Conservation (phyloP, 2,797 vertebrate species). For the Pantherophis alleghaniensis region DNA sequence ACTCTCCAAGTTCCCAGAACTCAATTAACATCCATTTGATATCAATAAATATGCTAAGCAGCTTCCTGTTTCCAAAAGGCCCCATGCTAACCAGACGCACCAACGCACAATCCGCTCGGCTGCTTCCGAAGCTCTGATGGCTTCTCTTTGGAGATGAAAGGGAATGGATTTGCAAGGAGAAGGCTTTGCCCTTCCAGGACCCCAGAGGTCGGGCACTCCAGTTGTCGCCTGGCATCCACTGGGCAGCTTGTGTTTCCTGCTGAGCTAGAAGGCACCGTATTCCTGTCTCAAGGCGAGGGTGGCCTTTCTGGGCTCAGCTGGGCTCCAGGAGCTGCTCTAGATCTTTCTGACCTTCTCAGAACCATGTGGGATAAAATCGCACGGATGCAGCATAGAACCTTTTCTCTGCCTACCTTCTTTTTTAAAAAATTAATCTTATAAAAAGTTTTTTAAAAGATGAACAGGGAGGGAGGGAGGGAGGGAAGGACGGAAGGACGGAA, state of each 20-base stretch:
- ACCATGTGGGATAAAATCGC: not conserved
- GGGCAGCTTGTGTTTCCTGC: not conserved
- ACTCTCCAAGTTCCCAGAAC: conserved; percentile 26
- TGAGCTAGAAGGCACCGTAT: not conserved
- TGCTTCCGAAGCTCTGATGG: not conserved
- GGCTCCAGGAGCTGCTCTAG: not conserved
- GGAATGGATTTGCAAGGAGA: not conserved
- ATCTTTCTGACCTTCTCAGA: not conserved
- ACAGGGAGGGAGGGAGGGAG: not conserved
- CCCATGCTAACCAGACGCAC: not conserved
- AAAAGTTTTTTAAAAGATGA: not conserved
- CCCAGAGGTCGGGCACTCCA: not conserved
- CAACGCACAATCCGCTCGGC: not conserved
- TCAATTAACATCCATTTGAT: conserved; percentile 45
- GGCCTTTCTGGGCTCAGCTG: not conserved
- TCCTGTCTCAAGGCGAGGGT: not conserved
- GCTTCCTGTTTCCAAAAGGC: conserved; percentile 21
- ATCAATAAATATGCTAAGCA: conserved; percentile 37
- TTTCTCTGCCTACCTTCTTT: not conserved
- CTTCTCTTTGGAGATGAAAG: conserved; percentile 21
- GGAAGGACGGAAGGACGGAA: too few species aligned
- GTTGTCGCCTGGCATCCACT: not conserved
- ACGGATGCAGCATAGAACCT: not conserved
- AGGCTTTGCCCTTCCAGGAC: not conserved
- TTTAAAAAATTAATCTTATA: not conserved